Base-by-base conservation (phyloP, 2,888 invertebrate genomes). In the Caenorhabditis drosophilae region DNA sequence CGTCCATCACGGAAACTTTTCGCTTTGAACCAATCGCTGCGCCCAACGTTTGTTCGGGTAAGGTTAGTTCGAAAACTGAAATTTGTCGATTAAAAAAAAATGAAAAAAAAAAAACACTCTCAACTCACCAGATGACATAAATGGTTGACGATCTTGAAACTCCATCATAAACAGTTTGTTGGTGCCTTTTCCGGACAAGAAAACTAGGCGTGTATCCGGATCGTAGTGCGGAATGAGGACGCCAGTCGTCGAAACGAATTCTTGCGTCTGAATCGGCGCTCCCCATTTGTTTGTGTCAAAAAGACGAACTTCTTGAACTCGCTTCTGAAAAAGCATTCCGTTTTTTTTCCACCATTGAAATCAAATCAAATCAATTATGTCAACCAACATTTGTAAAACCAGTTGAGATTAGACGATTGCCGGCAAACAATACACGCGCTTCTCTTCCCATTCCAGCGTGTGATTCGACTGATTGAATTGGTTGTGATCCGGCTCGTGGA, bases 171-270 rank as follows among this genome's bases (percentile, higher is more conserved):
- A 88, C 63, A 96, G 91, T 1, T 91, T 91, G 0, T 92, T 93
- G 81, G 95, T 95, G 7, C 93, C 85, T 80, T 85, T 94, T 38
- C 94, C 95, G 54, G 92, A 92, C 58, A 96, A 86, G 87, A 95
- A 94, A 62, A 95, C 87, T 93, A 96, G 93, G 78, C 91, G 91
- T 38, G 96, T 95, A 82, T 96, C 95, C 15, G 90, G 87, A 86
- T 96, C 96, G 84, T 89, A 94, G 6, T 95, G 87, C 0, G 95
- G 95, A 88, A 95, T 92, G 67, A 95, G 86, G 62, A 93, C 90
- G 26, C 89, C 73, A 3, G 73, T 73, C 12, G 70, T 71, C 4
- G 73, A 71, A 34, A 70, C 67, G 38, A 69, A 73, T 42, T 71
- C 73, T 26, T 70, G 64, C 15, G 55, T 59, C 41, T 70, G 69